Percentiles rank a stretch among this genome's conserved stretches.
Conservation (phyloP, 1,140 invertebrate species). For the Meloidogyne floridensis region DNA sequence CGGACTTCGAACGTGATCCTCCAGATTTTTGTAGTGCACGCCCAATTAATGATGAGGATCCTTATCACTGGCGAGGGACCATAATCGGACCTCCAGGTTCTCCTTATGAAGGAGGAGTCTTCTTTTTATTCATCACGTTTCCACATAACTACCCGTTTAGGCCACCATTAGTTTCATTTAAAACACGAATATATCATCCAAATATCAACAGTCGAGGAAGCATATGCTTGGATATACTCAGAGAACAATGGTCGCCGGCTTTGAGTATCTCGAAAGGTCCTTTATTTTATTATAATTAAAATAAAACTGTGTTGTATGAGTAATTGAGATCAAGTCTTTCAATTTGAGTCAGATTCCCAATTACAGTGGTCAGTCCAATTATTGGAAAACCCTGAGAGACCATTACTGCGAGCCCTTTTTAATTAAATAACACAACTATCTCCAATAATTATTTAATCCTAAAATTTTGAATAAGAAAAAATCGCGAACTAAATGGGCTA, state of each 20-base stretch:
- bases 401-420: too few species aligned
- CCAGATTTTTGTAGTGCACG: constrained; percentile 96
- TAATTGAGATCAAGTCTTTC: too few species aligned
- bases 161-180: constrained; percentile 86
- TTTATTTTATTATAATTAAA: too few species aligned
- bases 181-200: constrained; percentile 97
- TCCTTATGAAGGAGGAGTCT: constrained; percentile 83
- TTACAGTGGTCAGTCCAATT: too few species aligned
- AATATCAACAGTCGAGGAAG: constrained; percentile 97
- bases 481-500: too few species aligned
- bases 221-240: constrained; percentile 97
- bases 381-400: too few species aligned
- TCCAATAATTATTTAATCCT: too few species aligned
- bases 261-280: constrained; percentile 96
- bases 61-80: constrained; percentile 97
- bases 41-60: constrained; percentile 87
- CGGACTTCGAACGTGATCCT: constrained; percentile 73
- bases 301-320: too few species aligned
- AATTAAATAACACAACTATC: too few species aligned
- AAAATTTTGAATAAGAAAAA: too few species aligned
- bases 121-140: constrained; percentile 98
- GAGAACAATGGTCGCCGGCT: constrained; percentile 97
- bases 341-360: too few species aligned
- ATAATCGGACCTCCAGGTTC: constrained; percentile 92
- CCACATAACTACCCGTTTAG: constrained; percentile 96